A percentile compares a stretch with the other conserved stretches of the same genome.
Evolutionary conservation across 2,797 vertebrate species (phyloP).

Genomic region (Molossus alvarezi): DNA sequence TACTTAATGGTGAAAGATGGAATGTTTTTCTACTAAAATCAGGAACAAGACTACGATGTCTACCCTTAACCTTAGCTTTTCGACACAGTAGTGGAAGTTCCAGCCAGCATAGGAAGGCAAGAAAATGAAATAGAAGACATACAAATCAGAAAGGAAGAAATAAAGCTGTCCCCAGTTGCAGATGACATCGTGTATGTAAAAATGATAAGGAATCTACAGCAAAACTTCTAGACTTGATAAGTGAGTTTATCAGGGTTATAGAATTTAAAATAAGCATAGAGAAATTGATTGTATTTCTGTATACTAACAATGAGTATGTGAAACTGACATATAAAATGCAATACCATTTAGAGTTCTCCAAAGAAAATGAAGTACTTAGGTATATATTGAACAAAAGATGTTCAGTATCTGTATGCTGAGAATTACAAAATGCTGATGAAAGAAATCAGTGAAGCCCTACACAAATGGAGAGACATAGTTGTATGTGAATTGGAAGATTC

Average conservation of each 20-base stretch:
- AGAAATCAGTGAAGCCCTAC: not conserved
- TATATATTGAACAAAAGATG: not conserved
- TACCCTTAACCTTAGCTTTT: not conserved
- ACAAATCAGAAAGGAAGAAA: slow-evolving; percentile 1
- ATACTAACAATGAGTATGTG: not conserved
- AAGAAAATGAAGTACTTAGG: not conserved
- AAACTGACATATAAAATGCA: not conserved
- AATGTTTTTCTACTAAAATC: not conserved
- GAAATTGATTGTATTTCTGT: not conserved
- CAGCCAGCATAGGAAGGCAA: not conserved
- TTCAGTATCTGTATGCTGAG: not conserved
- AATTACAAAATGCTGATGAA: slow-evolving; percentile 41
- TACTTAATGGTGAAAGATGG: not conserved
- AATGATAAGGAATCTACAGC: not conserved
- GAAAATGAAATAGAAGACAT: slow-evolving; percentile 32
- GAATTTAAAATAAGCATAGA: not conserved
- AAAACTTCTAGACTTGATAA: not conserved
- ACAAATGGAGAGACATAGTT: slow-evolving; percentile 9
- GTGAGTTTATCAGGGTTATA: not conserved
- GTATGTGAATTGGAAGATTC: not conserved
- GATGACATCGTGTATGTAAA: not conserved
- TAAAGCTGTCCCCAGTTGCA: slow-evolving; percentile 13
- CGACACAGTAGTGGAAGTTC: not conserved
- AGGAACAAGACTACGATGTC: not conserved
- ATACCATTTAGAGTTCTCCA: not conserved